Evolutionary conservation across 2,888 invertebrate species (phyloP).

Genomic region (Trachelus iudaicus): DNA sequence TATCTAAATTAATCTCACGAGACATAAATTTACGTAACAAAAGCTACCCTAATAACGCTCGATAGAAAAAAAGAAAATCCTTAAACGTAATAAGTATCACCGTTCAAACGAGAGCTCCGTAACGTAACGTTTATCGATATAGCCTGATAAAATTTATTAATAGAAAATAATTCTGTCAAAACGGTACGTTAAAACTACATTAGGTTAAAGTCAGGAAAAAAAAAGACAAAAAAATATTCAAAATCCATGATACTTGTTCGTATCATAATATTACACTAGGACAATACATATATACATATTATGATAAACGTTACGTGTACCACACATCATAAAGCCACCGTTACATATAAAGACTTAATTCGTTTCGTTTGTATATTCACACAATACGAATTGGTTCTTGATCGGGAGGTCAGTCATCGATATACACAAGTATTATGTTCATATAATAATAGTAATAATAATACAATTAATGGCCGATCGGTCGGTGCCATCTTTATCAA

Average conservation of each 20-base stretch:
- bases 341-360: conserved; percentile 29
- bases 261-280: too few relatives aligned
- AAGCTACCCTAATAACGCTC: conserved; percentile 11
- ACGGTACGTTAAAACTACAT: too few relatives aligned
- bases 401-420: not conserved
- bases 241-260: too few relatives aligned
- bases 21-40: conserved; percentile 10
- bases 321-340: not conserved
- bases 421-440: too few relatives aligned
- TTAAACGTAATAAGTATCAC: conserved; percentile 30
- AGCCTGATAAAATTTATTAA: too few relatives aligned
- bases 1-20: not conserved
- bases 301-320: conserved; percentile 29
- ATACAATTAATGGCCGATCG: too few relatives aligned
- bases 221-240: too few relatives aligned
- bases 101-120: conserved; percentile 36
- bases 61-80: conserved; percentile 9
- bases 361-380: conserved; percentile 19
- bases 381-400: not conserved
- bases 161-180: too few relatives aligned
- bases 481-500: too few relatives aligned
- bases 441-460: too few relatives aligned
- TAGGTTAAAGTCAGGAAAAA: too few relatives aligned
- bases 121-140: conserved; percentile 28
- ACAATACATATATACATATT: not conserved